Conservation (phyloP, 1,140 invertebrate genomes). For the Drosophila ananassae region DNA sequence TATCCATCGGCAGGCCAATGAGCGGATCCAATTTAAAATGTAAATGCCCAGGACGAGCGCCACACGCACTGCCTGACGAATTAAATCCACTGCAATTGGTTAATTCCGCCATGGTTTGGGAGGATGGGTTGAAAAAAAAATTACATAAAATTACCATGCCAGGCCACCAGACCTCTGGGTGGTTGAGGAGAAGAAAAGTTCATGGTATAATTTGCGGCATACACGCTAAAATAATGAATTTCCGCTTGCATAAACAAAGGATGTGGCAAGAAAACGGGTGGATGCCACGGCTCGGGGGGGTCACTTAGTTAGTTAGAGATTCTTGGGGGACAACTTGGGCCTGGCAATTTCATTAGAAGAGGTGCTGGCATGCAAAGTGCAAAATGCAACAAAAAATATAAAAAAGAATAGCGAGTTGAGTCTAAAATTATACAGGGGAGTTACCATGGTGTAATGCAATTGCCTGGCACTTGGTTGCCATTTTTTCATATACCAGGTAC, state of each 20-base stretch:
- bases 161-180: background rate
- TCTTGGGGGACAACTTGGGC: conserved; percentile 28
- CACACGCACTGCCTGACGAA: conserved; percentile 13
- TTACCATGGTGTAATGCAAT: conserved; percentile 14
- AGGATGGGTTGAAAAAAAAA: conserved; percentile 6
- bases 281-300: background rate
- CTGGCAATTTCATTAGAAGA: conserved; percentile 40
- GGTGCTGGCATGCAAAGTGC: background rate
- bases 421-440: background rate
- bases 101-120: conserved; percentile 17
- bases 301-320: conserved; percentile 20
- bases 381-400: background rate
- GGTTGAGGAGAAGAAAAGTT: conserved; percentile 28
- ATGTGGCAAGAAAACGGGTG: background rate
- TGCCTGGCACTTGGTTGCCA: conserved; percentile 29
- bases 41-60: conserved; percentile 23
- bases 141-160: conserved; percentile 14
- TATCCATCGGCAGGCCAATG: background rate
- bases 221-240: conserved; percentile 78
- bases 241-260: conserved; percentile 68
- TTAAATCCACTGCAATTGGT: conserved; percentile 37
- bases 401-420: background rate
- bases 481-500: background rate
- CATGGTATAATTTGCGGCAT: conserved; percentile 67
- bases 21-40: conserved; percentile 35